phyloP scores from a whole-genome alignment of 2,797 vertebrate genomes.

The Sylvia borin region DNA sequence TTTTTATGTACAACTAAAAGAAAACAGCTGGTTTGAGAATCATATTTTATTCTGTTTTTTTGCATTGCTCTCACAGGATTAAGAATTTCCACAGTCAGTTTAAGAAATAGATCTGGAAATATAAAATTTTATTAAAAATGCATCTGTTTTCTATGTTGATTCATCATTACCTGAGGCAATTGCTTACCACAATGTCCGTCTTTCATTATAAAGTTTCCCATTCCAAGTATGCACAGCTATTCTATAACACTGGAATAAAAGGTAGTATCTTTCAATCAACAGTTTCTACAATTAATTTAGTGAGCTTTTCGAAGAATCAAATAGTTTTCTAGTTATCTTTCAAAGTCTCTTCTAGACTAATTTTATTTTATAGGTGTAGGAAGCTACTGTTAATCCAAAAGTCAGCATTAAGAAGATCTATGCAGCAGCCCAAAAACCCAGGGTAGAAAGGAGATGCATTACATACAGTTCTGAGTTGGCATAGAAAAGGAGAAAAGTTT shows the following conservation, averaged over 20 bases:
- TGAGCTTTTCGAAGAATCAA: not conserved
- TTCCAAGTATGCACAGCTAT: not conserved
- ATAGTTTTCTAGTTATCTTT: not conserved
- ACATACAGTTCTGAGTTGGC: rapidly evolving
- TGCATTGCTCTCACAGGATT: not conserved
- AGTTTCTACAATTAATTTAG: not conserved
- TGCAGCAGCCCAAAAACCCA: not conserved
- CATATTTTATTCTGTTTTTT: not conserved
- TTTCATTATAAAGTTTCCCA: not conserved
- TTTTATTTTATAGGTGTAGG: not conserved
- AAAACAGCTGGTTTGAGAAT: not conserved
- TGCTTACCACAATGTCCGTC: not conserved
- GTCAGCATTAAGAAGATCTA: not conserved
- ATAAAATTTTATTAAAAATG: not conserved
- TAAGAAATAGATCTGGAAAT: not conserved
- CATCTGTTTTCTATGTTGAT: not conserved
- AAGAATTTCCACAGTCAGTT: not conserved
- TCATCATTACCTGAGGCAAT: not conserved
- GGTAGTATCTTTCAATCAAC: not conserved
- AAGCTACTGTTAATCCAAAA: not conserved
- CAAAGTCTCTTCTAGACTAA: not conserved
- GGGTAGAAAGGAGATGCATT: not conserved
- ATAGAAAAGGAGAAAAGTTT: not conserved
- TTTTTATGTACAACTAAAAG: not conserved
- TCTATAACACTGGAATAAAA: not conserved